Conservation (phyloP, 2,113 vertebrate genomes). For the Malurus melanocephalus region DNA sequence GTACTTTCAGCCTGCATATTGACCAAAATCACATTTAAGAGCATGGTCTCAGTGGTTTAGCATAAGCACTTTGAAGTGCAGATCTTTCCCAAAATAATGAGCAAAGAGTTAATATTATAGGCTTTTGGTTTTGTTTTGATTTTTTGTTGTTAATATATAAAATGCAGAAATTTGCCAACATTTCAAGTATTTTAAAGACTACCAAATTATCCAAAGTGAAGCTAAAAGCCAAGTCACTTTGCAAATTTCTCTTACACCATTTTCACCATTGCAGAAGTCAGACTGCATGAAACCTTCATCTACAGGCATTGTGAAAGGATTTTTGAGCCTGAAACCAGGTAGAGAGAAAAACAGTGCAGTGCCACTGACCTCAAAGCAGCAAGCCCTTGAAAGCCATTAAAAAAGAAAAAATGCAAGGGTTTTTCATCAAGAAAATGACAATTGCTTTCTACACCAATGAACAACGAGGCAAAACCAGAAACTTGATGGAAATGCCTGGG, state of each 20-base stretch:
- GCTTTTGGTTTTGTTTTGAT: fast-evolving
- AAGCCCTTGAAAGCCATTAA: not conserved
- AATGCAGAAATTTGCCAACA: not conserved
- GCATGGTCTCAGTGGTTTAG: not conserved
- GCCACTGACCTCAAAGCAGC: not conserved
- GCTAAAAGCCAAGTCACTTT: not conserved
- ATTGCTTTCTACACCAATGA: not conserved
- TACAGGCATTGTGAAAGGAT: not conserved
- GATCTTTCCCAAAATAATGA: not conserved
- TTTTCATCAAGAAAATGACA: not conserved
- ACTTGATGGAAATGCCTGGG: not conserved
- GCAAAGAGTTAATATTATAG: not conserved
- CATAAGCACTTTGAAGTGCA: not conserved
- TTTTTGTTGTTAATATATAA: not conserved
- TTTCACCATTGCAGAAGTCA: not conserved
- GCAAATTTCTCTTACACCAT: not conserved
- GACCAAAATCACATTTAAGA: not conserved
- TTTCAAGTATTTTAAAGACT: not conserved
- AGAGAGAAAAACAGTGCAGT: not conserved
- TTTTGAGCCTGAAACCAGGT: not conserved
- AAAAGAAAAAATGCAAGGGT: not conserved
- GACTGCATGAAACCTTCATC: not conserved
- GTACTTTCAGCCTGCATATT: not conserved
- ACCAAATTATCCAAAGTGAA: not conserved
- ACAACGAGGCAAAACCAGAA: not conserved